These are phyloP conservation scores for Aphrophora alni DNA, from an alignment of 2,888 invertebrate species.

Conservation along the genomic window DNA sequence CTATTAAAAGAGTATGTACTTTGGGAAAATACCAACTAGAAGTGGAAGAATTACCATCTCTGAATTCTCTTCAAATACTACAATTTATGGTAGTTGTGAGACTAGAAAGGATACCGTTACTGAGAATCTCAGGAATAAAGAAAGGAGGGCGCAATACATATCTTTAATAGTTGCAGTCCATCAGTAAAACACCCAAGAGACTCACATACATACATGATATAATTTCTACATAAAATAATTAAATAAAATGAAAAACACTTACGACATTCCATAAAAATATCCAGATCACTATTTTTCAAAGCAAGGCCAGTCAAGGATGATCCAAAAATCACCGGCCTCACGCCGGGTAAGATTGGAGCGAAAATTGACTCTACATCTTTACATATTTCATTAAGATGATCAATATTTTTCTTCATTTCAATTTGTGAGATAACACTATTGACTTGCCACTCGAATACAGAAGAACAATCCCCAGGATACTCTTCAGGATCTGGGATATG, in stretches of 20 bases:
- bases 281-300: slow-evolving; percentile 74
- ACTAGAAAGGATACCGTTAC: no score
- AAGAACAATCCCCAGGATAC: not conserved
- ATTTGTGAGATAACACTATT: not conserved
- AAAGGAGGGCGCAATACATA: no score
- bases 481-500: not conserved
- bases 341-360: slow-evolving; percentile 24
- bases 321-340: slow-evolving; percentile 67
- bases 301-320: slow-evolving; percentile 75
- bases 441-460: not conserved
- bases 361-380: slow-evolving; percentile 31
- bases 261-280: slow-evolving; percentile 64
- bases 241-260: slow-evolving; percentile 11
- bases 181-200: no score
- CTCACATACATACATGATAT: no score
- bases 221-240: not conserved
- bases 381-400: not conserved
- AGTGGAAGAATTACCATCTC: no score
- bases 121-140: no score
- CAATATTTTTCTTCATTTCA: not conserved
- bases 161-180: no score
- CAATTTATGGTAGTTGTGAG: no score
- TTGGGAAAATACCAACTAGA: no score
- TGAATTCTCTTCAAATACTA: no score
- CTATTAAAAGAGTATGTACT: no score